A percentile compares a stretch with the other conserved stretches of the same genome.
Conservation (phyloP, 2,797 vertebrate species). For the Muraenolepis orangiensis region DNA sequence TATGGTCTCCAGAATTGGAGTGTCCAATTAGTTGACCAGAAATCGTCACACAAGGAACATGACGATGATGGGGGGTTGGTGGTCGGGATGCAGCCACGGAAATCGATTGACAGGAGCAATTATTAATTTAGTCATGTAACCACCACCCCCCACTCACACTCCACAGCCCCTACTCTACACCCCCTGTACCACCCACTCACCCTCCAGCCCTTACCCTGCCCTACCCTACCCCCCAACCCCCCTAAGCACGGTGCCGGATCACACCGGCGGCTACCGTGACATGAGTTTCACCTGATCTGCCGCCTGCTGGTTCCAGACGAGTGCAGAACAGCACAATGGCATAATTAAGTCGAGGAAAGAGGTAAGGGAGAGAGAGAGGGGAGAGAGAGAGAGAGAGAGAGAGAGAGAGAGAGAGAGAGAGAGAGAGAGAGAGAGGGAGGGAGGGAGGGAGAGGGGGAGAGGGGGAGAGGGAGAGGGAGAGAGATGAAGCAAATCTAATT, state of each 20-base stretch:
- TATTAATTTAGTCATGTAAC: no score
- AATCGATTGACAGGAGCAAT: neutral
- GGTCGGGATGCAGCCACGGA: neutral
- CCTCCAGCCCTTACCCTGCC: neutral
- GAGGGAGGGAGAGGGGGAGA: no score
- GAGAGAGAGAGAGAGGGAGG: no score
- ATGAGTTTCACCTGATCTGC: neutral
- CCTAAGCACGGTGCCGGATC: no score
- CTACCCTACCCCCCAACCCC: no score
- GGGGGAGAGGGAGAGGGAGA: no score
- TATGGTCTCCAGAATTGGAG: neutral
- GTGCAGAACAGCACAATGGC: neutral
- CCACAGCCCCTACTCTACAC: neutral
- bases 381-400: no score
- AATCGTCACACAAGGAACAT: neutral
- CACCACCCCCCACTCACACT: no score
- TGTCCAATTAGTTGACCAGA: neutral
- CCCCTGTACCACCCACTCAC: neutral
- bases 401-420: no score
- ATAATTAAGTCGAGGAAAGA: neutral
- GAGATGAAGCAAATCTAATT: neutral
- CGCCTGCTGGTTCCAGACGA: neutral
- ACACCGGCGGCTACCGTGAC: no score
- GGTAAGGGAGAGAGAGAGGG: neutral
- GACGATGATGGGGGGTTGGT: no score